Evolutionary conservation across 2,888 invertebrate species (phyloP), one percentile per base, ranked within the genome.

Genomic region (Neoscelio sp.): DNA sequence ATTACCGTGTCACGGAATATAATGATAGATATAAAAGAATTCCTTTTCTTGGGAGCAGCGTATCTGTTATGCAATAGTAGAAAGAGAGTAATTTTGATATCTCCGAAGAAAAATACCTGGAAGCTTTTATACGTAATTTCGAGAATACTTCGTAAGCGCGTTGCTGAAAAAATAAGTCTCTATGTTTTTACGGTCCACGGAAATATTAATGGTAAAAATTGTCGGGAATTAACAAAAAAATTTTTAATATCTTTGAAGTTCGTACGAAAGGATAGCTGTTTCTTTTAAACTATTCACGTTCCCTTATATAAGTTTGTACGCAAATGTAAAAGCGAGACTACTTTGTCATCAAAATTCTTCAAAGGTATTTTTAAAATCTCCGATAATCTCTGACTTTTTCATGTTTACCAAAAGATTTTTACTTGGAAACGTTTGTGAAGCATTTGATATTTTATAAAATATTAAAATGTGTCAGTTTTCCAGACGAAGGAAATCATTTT

Each of bases 211-310:
- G 4, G 13, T 10, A n/a, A 56, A 60, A 42, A 60, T 60, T 7
- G n/a, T 44, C 30, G 60, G 17, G 5, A 6, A 60, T 46, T 20
- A 4, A 35, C 30, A 13, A 18, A 10, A 6, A 46, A 62, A 62
- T 62, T 46, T 30, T 30, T 30, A n/a, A 30, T n/a, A 42, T 58
- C n/a, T 44, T 40, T 60, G 42, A 60, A 18, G 20, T 44, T 60
- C 30, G 30, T 44, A 44, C 18, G 18, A 44, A 60, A 60, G 28
- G 44, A 60, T 60, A 17, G 58, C 10, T 42, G 42, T 20, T 38
- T n/a, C n/a, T n/a, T n/a, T n/a, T n/a, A n/a, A n/a, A n/a, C n/a
- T n/a, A n/a, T 54, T 58, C n/a, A 15, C 13, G 56, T 42, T 15
- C 12, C 54, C 26, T 40, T 56, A 56, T 56, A 10, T 40, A 56